phyloP scores from a whole-genome alignment of 1,140 invertebrate species.

The Meloidogyne chitwoodi region DNA sequence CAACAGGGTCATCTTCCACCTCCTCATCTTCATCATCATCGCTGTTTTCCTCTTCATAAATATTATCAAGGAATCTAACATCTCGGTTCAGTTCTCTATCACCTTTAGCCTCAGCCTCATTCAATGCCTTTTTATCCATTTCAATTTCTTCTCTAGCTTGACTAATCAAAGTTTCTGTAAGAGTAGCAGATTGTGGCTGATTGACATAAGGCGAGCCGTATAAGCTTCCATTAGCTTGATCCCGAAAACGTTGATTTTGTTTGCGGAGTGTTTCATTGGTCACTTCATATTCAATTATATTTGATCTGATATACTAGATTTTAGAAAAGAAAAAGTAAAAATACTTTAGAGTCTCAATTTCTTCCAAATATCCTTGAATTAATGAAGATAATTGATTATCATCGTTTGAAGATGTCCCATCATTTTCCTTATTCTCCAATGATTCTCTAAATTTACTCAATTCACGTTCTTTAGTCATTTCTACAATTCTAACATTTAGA shows the following conservation, averaged over 20 bases:
- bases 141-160: constrained; percentile 55
- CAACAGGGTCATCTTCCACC: constrained; percentile 35
- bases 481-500: background rate
- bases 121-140: constrained; percentile 1
- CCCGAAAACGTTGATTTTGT: constrained; percentile 52
- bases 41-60: background rate
- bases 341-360: constrained; percentile 72
- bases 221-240: background rate
- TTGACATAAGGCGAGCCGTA: constrained; percentile 33
- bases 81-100: constrained; percentile 4
- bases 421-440: background rate
- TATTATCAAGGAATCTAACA: background rate
- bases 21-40: constrained; percentile 8
- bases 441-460: background rate
- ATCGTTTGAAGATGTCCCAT: background rate
- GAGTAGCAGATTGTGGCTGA: background rate
- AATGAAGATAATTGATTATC: constrained; percentile 68
- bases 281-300: constrained; percentile 78
- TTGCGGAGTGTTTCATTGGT: constrained; percentile 75
- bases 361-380: constrained; percentile 77
- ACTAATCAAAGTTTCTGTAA: background rate
- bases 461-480: constrained; percentile 25
- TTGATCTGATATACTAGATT: constrained; percentile 27
- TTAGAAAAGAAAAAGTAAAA: background rate
- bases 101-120: background rate